Evolutionary conservation across 1,140 invertebrate genomes (phyloP), one percentile per base, ranked within the genome.

Genomic region (Ips nitidus): DNA sequence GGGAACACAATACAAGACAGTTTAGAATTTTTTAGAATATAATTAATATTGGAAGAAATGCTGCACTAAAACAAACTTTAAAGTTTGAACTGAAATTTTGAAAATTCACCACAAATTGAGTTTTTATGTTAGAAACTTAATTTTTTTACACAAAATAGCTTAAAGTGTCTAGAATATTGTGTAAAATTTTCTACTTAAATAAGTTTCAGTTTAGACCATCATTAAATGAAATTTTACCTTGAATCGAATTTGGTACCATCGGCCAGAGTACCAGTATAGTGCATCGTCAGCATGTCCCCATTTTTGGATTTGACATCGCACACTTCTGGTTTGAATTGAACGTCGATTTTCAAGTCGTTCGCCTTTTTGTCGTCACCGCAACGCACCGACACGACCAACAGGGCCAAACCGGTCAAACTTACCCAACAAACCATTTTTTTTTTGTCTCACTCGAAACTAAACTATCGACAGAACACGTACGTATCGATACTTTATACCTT

Each of bases 201-300:
- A 6, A 6, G 4, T n/a, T 47, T 47, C n/a, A 47, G n/a, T 22
- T 22, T 8, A 4, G 52, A 22, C 22, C 22, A 22, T 22, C 22
- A 22, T 22, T 22, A 50, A 50, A 50, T 1, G 45, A 50, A 22
- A 45, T 53, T 85, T 87, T 84, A 95, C 93, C 94, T 96, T 74
- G 94, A 95, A 81, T 97, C 94, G 79, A 97, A 97, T 83, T 95
- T 94, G 76, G 88, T 94, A 63, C 94, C 94, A 82, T 96, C 91
- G 70, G 85, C 83, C 50, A 97, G 84, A 37, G 91, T 95, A 72
- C 94, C 94, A 43, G 90, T 93, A 79, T 97, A 97, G 81, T 97
- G 94, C 94, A 97, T 97, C 56, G 92, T 93, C 43, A 97, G 86
- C 84, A 91, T 90, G 81, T 97, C 93, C 41, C 93, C 91, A 69